Conservation (phyloP, 1,140 invertebrate species). For the Drosophila virilis region DNA sequence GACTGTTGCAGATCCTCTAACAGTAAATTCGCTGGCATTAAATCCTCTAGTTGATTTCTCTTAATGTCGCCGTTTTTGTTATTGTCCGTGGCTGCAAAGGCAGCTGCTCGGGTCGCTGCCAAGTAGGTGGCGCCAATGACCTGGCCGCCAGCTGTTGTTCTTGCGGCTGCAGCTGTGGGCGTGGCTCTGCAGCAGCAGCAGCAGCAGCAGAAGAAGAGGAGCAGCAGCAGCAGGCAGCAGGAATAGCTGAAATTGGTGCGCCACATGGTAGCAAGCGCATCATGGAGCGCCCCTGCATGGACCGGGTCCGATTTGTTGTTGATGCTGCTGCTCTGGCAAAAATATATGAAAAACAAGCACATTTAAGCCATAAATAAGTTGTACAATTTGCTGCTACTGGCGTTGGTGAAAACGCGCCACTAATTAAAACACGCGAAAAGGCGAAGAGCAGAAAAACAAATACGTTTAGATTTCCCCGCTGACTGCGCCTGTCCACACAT, state of each 20-base stretch:
- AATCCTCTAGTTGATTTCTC: slow-evolving; percentile 48
- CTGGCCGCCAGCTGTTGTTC: slow-evolving; percentile 26
- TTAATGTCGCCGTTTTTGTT: slow-evolving; percentile 25
- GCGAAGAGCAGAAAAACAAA: slow-evolving; percentile 40
- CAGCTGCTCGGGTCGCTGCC: slow-evolving; percentile 46
- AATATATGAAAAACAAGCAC: slow-evolving; percentile 20
- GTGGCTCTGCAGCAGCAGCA: slow-evolving; percentile 17
- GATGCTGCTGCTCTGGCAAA: slow-evolving; percentile 13
- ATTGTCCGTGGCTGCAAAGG: slow-evolving; percentile 22
- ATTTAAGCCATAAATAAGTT: slow-evolving; percentile 41
- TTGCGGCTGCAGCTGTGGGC: slow-evolving; percentile 27
- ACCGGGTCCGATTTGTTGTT: slow-evolving; percentile 16
- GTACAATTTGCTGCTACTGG: slow-evolving; percentile 1
- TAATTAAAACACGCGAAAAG: slow-evolving; percentile 64
- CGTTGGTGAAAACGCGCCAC: slow-evolving; percentile 44
- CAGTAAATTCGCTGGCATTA: slow-evolving; percentile 76
- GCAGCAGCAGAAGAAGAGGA: slow-evolving; percentile 12
- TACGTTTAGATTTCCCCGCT: slow-evolving; percentile 50
- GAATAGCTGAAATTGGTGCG: slow-evolving; percentile 54
- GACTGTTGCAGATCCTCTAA: slow-evolving; percentile 75
- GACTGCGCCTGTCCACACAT: slow-evolving; percentile 20
- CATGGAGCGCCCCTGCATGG: slow-evolving; percentile 39
- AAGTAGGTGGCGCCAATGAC: slow-evolving; percentile 59
- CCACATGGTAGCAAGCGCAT: slow-evolving; percentile 66
- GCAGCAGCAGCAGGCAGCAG: slow-evolving; percentile 39